phyloP scores from a whole-genome alignment of 2,113 vertebrate genomes.

The Gobius niger region DNA sequence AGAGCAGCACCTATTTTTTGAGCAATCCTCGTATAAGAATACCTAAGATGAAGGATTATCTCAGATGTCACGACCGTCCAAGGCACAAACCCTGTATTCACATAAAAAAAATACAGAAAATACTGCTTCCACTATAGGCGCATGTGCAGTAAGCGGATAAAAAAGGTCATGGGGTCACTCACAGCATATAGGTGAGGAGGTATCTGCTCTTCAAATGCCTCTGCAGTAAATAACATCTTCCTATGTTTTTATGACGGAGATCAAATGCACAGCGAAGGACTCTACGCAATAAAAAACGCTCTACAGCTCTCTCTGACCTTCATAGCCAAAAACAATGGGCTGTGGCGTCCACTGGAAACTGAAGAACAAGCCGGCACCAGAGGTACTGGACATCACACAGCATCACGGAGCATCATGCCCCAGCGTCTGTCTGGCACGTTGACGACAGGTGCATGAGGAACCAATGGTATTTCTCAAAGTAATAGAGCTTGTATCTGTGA shows the following conservation, averaged over 20 bases:
- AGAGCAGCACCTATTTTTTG: too few relatives aligned
- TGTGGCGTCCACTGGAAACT: constrained; percentile 30
- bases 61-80: too few relatives aligned
- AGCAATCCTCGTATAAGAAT: too few relatives aligned
- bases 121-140: not conserved
- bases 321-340: constrained; percentile 22
- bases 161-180: not conserved
- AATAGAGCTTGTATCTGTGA: constrained; percentile 42
- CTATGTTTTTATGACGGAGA: constrained; percentile 7
- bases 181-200: not conserved
- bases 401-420: constrained; percentile 8
- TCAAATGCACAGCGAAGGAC: constrained; percentile 4
- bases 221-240: not conserved
- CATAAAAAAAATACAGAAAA: not conserved
- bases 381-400: constrained; percentile 39
- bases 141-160: not conserved
- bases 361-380: constrained; percentile 38
- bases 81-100: too few relatives aligned
- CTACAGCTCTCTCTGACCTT: constrained; percentile 43
- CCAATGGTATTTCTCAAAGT: constrained; percentile 48
- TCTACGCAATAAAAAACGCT: constrained; percentile 4
- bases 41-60: too few relatives aligned
- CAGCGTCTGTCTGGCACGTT: constrained; percentile 41
- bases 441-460: constrained; percentile 48
- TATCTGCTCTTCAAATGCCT: constrained; percentile 7